Percentiles rank a stretch among this genome's conserved stretches.
Evolutionary conservation across 2,888 invertebrate species (phyloP).

Genomic region (Oscheius myriophilus): DNA sequence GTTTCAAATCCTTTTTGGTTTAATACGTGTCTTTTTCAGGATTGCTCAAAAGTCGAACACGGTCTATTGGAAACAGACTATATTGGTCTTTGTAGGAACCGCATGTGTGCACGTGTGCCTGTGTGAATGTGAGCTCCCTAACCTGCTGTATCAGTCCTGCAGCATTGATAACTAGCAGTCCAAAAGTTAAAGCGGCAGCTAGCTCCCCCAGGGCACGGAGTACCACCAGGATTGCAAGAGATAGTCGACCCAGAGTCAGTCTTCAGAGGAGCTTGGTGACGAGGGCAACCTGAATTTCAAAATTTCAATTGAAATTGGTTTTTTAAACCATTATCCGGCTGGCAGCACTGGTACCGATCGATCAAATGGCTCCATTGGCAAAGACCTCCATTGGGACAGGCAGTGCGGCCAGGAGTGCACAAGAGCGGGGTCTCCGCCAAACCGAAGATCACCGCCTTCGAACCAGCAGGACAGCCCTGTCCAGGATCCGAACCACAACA

Average conservation of each 20-base stretch:
- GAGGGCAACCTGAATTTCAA: slow-evolving; percentile 39
- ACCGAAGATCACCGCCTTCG: slow-evolving; percentile 30
- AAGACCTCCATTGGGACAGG: slow-evolving; percentile 42
- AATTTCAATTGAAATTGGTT: neutral
- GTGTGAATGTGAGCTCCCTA: too few relatives aligned
- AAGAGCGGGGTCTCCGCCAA: slow-evolving; percentile 29
- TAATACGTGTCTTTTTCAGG: too few relatives aligned
- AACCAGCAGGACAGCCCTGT: slow-evolving; percentile 52
- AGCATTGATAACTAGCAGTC: slow-evolving; percentile 59
- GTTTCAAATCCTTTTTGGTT: too few relatives aligned
- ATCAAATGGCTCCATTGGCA: slow-evolving; percentile 64
- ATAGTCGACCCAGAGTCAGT: slow-evolving; percentile 13
- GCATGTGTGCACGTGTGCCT: too few relatives aligned
- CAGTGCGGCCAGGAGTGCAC: slow-evolving; percentile 44
- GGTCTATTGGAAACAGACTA: too few relatives aligned
- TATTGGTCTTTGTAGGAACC: too few relatives aligned
- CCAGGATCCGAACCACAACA: slow-evolving; percentile 54
- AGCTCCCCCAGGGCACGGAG: slow-evolving; percentile 42
- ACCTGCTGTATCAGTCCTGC: slow-evolving; percentile 40
- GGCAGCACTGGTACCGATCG: slow-evolving; percentile 64
- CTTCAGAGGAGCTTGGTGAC: slow-evolving; percentile 33
- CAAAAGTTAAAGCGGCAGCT: slow-evolving; percentile 61
- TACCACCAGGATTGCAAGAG: slow-evolving; percentile 19
- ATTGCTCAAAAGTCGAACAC: too few relatives aligned
- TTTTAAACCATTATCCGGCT: slow-evolving; percentile 56